Evolutionary conservation across 1,140 invertebrate genomes (phyloP).

Genomic region (Steinernema khuongi): DNA sequence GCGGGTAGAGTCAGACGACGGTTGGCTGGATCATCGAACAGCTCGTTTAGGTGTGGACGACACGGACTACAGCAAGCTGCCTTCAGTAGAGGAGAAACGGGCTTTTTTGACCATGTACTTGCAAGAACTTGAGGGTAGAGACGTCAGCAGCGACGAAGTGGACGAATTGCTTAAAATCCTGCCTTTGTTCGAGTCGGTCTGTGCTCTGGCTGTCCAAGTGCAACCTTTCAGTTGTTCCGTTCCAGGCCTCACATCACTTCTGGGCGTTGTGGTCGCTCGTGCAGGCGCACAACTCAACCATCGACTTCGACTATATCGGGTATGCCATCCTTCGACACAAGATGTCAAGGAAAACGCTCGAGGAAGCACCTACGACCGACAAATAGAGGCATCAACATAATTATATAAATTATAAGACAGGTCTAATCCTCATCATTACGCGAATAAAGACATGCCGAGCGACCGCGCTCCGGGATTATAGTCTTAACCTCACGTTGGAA

Average conservation of each 20-base stretch:
- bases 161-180: conserved; percentile 29
- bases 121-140: conserved; percentile 25
- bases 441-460: too few relatives aligned
- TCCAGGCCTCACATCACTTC: conserved; percentile 72
- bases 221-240: background rate
- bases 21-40: background rate
- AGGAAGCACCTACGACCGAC: background rate
- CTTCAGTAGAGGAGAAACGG: background rate
- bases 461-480: too few relatives aligned
- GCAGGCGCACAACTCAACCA: conserved; percentile 79
- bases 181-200: conserved; percentile 47
- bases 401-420: too few relatives aligned
- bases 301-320: conserved; percentile 88
- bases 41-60: conserved; percentile 57
- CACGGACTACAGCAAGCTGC: conserved; percentile 50
- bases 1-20: conserved; percentile 68
- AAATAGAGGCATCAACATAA: too few relatives aligned
- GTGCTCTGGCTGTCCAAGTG: conserved; percentile 7
- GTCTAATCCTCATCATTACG: too few relatives aligned
- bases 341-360: conserved; percentile 20
- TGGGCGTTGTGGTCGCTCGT: conserved; percentile 89
- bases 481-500: too few relatives aligned
- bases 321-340: conserved; percentile 62
- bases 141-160: background rate
- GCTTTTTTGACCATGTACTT: background rate